phyloP scores from a whole-genome alignment of 2,113 vertebrate species.

The Thryonomys swinderianus region DNA sequence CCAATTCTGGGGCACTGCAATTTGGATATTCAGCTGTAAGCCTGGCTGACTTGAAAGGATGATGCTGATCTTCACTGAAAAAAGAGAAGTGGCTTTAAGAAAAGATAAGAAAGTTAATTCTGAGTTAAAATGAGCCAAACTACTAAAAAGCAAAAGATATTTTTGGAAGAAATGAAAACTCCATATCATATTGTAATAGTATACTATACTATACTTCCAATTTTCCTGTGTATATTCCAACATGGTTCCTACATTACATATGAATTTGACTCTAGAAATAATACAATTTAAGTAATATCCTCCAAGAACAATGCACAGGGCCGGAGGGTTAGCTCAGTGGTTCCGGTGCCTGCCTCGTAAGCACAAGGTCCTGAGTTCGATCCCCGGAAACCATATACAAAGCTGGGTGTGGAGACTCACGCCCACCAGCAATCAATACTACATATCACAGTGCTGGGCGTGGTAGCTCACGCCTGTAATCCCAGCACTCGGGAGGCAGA shows the following conservation, averaged over 20 bases:
- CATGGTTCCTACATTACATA: neutral
- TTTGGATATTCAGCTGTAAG: neutral
- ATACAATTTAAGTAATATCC: neutral
- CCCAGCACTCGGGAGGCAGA: no score
- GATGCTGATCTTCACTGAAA: neutral
- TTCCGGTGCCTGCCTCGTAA: no score
- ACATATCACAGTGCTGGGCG: no score
- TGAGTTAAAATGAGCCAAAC: conserved; percentile 27
- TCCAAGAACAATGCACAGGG: no score
- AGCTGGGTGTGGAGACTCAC: no score
- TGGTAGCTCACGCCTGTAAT: no score
- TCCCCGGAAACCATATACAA: no score
- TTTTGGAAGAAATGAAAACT: conserved; percentile 16
- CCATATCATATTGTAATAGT: neutral
- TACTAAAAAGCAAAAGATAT: neutral
- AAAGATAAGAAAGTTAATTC: neutral
- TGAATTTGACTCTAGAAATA: neutral
- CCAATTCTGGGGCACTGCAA: neutral
- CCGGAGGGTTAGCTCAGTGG: no score
- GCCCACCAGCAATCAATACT: no score
- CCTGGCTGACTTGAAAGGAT: neutral
- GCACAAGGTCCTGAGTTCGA: no score
- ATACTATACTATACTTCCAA: neutral
- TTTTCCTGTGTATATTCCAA: conserved; percentile 13
- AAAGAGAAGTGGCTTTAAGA: conserved; percentile 23